These are phyloP conservation scores for Australoheros scitulus DNA, from an alignment of 2,113 vertebrate genomes.

Conservation along the genomic window DNA sequence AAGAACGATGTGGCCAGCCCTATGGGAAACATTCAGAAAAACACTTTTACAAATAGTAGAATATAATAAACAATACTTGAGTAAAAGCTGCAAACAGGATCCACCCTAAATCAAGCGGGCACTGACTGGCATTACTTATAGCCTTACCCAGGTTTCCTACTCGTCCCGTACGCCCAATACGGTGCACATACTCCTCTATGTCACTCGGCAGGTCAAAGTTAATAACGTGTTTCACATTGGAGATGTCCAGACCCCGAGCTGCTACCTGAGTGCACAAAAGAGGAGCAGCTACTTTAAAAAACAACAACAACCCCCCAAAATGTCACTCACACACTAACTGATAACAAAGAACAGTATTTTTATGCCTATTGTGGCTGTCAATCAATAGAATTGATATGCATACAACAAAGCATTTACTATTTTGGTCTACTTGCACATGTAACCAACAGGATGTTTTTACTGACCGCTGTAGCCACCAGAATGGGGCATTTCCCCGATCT, in stretches of 20 bases:
- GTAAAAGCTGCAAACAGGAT: background rate
- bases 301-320: background rate
- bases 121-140: background rate
- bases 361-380: background rate
- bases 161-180: conserved; percentile 97
- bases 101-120: background rate
- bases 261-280: conserved; percentile 84
- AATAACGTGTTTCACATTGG: conserved; percentile 97
- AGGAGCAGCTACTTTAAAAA: background rate
- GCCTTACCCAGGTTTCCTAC: conserved; percentile 93
- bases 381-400: background rate
- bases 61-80: background rate
- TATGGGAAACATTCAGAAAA: conserved; percentile 43
- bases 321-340: background rate
- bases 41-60: no score
- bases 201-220: conserved; percentile 98
- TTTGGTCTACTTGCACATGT: no score
- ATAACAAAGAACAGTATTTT: background rate
- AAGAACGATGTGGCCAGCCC: conserved; percentile 98
- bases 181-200: conserved; percentile 97
- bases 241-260: conserved; percentile 96
- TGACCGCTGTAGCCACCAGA: conserved; percentile 96
- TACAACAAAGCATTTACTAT: no score
- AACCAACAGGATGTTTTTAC: background rate
- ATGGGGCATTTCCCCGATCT: conserved; percentile 97